These are phyloP conservation scores for Rotaria magnacalcarata DNA, from an alignment of 2,888 invertebrate genomes.

Conservation along the genomic window DNA sequence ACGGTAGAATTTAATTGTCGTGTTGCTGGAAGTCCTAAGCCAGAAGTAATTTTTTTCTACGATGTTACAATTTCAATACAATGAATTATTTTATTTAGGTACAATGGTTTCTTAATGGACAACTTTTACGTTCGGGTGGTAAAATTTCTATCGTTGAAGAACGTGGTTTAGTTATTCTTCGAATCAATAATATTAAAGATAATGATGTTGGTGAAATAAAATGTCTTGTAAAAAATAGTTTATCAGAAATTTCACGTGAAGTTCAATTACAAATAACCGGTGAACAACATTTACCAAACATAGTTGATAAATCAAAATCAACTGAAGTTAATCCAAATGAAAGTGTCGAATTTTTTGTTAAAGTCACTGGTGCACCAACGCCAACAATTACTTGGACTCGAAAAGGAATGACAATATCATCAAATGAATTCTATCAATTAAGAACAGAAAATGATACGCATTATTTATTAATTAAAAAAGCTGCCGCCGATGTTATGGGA, in stretches of 20 bases:
- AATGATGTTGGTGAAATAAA: not conserved
- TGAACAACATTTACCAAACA: not conserved
- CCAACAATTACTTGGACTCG: not conserved
- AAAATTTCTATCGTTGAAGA: conserved; percentile 9
- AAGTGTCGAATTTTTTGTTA: not conserved
- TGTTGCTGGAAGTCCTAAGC: conserved; percentile 21
- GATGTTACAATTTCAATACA: too few relatives aligned
- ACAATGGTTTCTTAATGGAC: conserved; percentile 29
- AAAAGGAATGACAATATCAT: not conserved
- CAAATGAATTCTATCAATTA: not conserved
- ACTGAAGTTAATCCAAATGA: not conserved
- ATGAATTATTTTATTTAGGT: not conserved
- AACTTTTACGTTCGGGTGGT: not conserved
- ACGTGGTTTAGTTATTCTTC: not conserved
- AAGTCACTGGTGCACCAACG: conserved; percentile 14
- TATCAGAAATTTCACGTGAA: conserved; percentile 23
- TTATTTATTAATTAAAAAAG: conserved; percentile 30
- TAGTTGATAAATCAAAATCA: conserved; percentile 3
- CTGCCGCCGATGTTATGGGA: not conserved
- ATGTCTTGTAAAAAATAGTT: not conserved
- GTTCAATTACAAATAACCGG: not conserved
- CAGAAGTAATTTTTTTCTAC: not conserved
- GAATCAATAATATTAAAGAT: not conserved
- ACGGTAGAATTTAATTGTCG: conserved; percentile 4
- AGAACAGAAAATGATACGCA: conserved; percentile 10